Conservation (phyloP, 1,140 invertebrate genomes). For the Colletes gigas region DNA sequence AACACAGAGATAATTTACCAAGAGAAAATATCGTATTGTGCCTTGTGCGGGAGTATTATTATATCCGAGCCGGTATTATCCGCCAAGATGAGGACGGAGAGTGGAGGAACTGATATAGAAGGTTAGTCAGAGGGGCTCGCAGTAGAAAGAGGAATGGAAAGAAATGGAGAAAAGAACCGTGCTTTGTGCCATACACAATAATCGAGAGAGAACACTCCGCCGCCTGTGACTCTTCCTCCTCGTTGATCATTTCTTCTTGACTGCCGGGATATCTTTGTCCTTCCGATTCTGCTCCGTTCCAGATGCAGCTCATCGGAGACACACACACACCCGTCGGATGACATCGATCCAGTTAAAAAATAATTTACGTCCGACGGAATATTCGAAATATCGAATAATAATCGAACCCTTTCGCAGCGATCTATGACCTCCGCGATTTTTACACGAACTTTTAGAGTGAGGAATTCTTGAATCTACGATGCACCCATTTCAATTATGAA, state of each 20-base stretch:
- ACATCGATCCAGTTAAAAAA: slow-evolving; percentile 2
- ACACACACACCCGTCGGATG: background rate
- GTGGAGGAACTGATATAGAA: slow-evolving; percentile 58
- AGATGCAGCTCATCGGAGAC: background rate
- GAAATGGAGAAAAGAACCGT: slow-evolving; percentile 59
- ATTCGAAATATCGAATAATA: background rate
- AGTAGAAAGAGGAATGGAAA: slow-evolving; percentile 40
- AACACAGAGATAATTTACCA: slow-evolving; percentile 66
- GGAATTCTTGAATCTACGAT: too few relatives aligned
- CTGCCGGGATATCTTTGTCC: slow-evolving; percentile 49
- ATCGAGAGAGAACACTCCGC: slow-evolving; percentile 62
- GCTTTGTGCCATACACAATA: slow-evolving; percentile 66
- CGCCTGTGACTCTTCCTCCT: slow-evolving; percentile 62
- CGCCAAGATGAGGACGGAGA: slow-evolving; percentile 53
- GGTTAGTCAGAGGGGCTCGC: slow-evolving; percentile 40
- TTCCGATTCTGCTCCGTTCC: slow-evolving; percentile 3
- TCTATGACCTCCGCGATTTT: too few relatives aligned
- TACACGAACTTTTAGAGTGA: too few relatives aligned
- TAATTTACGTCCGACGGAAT: slow-evolving; percentile 3
- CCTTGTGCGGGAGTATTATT: slow-evolving; percentile 65
- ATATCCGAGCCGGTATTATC: slow-evolving; percentile 67
- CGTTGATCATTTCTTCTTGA: slow-evolving; percentile 71
- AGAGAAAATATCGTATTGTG: slow-evolving; percentile 67
- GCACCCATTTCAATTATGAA: too few relatives aligned
- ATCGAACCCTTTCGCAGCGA: too few relatives aligned